A percentile compares a stretch with the other conserved stretches of the same genome.
Conservation (phyloP, 2,888 invertebrate genomes). For the Exocentrus adspersus region DNA sequence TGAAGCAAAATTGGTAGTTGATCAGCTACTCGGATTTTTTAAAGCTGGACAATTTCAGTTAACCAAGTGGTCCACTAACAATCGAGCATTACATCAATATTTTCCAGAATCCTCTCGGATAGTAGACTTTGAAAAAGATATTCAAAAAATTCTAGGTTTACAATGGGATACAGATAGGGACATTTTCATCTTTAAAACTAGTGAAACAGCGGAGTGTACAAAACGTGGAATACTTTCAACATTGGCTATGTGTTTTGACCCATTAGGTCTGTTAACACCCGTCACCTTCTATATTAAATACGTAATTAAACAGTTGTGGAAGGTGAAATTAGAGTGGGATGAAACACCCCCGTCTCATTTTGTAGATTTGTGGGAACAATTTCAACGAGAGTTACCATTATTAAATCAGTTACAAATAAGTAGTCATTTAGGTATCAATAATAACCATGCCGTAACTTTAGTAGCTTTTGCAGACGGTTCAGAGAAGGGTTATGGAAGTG, state of each 20-base stretch:
- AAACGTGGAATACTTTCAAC: neutral
- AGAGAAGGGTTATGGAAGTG: neutral
- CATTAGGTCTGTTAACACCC: neutral
- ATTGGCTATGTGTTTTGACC: conserved; percentile 2
- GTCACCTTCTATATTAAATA: conserved; percentile 3
- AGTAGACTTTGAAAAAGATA: neutral
- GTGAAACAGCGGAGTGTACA: neutral
- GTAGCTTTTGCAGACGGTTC: neutral
- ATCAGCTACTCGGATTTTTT: neutral
- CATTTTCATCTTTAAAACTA: neutral
- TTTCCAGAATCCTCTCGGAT: neutral
- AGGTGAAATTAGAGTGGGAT: neutral
- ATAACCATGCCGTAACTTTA: neutral
- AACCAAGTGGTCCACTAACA: neutral
- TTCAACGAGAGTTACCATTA: neutral
- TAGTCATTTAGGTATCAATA: neutral
- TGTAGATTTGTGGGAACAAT: neutral
- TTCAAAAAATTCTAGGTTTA: conserved; percentile 3
- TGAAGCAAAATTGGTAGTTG: neutral
- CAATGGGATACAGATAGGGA: conserved; percentile 2
- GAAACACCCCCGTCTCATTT: neutral
- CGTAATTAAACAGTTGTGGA: conserved; percentile 5
- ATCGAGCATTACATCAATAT: neutral
- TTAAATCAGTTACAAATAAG: neutral
- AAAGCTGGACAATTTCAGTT: neutral